Conservation (phyloP, 1,140 invertebrate species). For the Listronotus oregonensis region DNA sequence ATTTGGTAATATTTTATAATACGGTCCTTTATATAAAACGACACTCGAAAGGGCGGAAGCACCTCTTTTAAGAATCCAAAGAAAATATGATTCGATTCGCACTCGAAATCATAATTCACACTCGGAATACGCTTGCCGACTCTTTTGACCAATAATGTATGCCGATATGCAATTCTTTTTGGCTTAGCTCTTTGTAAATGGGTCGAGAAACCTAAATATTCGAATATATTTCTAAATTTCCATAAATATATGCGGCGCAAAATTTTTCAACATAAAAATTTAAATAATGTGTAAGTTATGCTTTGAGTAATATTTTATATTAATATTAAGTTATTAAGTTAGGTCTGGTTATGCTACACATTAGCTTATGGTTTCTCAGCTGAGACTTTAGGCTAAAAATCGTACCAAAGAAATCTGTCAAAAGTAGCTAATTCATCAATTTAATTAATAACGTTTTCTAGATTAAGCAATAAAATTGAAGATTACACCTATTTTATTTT, state of each 20-base stretch:
- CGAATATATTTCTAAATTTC: conserved; percentile 32
- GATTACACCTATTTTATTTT: too few relatives aligned
- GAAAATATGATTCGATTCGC: conserved; percentile 55
- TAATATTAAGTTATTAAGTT: too few relatives aligned
- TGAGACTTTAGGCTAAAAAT: too few relatives aligned
- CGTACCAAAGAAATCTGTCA: too few relatives aligned
- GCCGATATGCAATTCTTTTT: conserved; percentile 40
- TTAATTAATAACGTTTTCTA: too few relatives aligned
- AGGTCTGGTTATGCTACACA: too few relatives aligned
- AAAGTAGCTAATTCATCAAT: too few relatives aligned
- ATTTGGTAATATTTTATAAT: neutral
- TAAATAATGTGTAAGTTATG: too few relatives aligned
- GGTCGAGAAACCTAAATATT: conserved; percentile 17
- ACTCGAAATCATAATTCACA: conserved; percentile 53
- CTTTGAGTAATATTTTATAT: too few relatives aligned
- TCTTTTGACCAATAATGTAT: conserved; percentile 55
- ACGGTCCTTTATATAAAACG: conserved; percentile 3
- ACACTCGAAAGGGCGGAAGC: conserved; percentile 27
- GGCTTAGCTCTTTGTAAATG: conserved; percentile 22
- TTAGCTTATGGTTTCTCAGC: too few relatives aligned
- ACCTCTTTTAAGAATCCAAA: conserved; percentile 50
- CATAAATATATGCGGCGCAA: conserved; percentile 21
- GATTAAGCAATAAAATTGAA: too few relatives aligned
- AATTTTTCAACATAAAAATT: neutral
- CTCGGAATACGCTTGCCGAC: conserved; percentile 51